phyloP scores from a whole-genome alignment of 2,113 vertebrate genomes.

The Dromiciops gliroides region DNA sequence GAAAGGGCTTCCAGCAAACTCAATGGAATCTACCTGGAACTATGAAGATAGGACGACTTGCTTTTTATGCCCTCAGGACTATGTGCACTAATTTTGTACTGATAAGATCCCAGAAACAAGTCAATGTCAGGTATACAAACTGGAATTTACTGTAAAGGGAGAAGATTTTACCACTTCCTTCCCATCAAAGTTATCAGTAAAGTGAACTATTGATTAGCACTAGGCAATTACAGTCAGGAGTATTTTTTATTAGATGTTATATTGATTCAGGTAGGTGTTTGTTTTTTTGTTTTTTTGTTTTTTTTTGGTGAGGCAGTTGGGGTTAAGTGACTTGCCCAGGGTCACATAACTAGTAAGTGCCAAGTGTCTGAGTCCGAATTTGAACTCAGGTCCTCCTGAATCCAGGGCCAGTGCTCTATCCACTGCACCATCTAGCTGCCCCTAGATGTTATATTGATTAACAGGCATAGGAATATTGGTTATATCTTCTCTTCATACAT shows the following conservation, averaged over 20 bases:
- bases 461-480: not conserved
- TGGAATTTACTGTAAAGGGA: not conserved
- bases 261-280: too few relatives aligned
- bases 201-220: not conserved
- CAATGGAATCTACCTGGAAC: not conserved
- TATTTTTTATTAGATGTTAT: not conserved
- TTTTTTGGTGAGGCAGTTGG: too few relatives aligned
- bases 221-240: not conserved
- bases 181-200: not conserved
- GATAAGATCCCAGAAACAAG: not conserved
- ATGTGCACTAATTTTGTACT: not conserved
- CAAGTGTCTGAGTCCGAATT: too few relatives aligned
- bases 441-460: not conserved
- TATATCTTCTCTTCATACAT: not conserved
- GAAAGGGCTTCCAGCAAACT: not conserved
- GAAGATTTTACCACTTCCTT: not conserved
- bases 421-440: too few relatives aligned
- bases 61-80: not conserved
- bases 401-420: too few relatives aligned
- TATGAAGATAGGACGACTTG: not conserved
- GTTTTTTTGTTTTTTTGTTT: too few relatives aligned
- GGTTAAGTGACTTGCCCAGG: too few relatives aligned
- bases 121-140: not conserved
- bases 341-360: too few relatives aligned
- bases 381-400: too few relatives aligned